Evolutionary conservation across 2,797 vertebrate genomes (phyloP), one percentile per base, ranked within the genome.

Genomic region (Argentina silus): DNA sequence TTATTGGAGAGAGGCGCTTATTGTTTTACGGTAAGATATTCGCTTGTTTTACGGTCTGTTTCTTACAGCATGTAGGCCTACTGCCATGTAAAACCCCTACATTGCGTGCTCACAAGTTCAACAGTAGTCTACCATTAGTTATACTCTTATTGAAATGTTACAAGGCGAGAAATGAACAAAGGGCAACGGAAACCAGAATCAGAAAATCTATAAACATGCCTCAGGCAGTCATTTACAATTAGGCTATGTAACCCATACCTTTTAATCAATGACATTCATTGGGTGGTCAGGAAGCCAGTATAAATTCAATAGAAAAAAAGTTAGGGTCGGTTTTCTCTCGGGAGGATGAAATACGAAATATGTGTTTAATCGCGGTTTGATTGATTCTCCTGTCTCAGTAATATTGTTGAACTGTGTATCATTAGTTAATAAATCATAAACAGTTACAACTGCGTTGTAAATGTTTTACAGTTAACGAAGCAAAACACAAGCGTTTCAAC

Each of bases 141-240:
- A n/a, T 36, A 36, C 4, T 36, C 27, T 36, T 36, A 36, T 36
- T 36, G 27, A 4, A 36, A 36, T 36, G 14, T 53, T 17, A 66
- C 11, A 7, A 36, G 67, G 76, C 72, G 72, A 44, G 44, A 15
- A 67, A 60, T 27, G 23, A 23, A 59, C 19, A 21, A 60, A 55
- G 59, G 23, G 57, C 42, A 69, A 76, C 72, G 79, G 86, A 89
- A 90, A 86, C 81, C 65, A 56, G 19, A 55, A 62, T 15, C 64
- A 64, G 55, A 21, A 5, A n/a, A 87, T 89, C 85, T 15, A 89
- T 90, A 79, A 75, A 53, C 61, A 14, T 61, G 67, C 80, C 79
- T 82, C 11, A 83, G 78, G 81, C 74, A 59, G 36, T 36, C 42
- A 44, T 10, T 12, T 6, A 17, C 59, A 27, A 74, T 88, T 89